These are phyloP conservation scores for Phaethornis superciliosus DNA, from an alignment of 2,113 vertebrate species.

Conservation along the genomic window DNA sequence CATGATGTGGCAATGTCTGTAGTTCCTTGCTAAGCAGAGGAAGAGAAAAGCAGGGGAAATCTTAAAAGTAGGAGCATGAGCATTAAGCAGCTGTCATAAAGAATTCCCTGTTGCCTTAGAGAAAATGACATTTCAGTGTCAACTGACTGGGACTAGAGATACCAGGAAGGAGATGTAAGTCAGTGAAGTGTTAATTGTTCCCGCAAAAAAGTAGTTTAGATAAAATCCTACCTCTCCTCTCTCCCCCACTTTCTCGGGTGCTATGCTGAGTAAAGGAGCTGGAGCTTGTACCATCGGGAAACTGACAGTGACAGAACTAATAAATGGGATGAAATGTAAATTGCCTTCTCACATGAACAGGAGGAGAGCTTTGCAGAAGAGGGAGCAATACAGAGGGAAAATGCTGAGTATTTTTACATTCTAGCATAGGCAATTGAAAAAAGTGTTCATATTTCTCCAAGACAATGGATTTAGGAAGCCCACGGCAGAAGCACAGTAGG, in stretches of 20 bases:
- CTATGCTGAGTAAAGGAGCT: slow-evolving; percentile 2
- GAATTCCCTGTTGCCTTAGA: background rate
- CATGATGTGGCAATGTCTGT: background rate
- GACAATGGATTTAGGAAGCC: slow-evolving; percentile 82
- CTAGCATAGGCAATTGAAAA: slow-evolving; percentile 12
- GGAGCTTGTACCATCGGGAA: background rate
- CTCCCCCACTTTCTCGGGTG: slow-evolving; percentile 17
- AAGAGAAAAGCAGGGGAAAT: background rate
- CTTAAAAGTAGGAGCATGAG: background rate
- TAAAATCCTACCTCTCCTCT: slow-evolving; percentile 44
- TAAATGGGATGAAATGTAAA: slow-evolving; percentile 74
- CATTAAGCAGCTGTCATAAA: slow-evolving; percentile 22
- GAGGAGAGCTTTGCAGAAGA: slow-evolving; percentile 36
- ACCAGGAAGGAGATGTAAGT: background rate
- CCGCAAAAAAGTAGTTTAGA: slow-evolving; percentile 51
- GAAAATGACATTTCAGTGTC: background rate
- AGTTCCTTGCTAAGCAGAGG: background rate
- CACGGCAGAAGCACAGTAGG: slow-evolving; percentile 81
- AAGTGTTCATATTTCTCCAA: slow-evolving; percentile 16
- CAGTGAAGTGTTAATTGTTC: slow-evolving; percentile 51
- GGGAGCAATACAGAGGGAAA: slow-evolving; percentile 35
- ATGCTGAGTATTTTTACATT: slow-evolving; percentile 53
- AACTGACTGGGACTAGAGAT: background rate
- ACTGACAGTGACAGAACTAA: slow-evolving; percentile 61
- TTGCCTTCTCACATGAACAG: slow-evolving; percentile 51